A percentile compares a stretch with the other conserved stretches of the same genome.
These are phyloP conservation scores for Bubalus kerabau DNA, from an alignment of 2,113 vertebrate species.

Conservation along the genomic window DNA sequence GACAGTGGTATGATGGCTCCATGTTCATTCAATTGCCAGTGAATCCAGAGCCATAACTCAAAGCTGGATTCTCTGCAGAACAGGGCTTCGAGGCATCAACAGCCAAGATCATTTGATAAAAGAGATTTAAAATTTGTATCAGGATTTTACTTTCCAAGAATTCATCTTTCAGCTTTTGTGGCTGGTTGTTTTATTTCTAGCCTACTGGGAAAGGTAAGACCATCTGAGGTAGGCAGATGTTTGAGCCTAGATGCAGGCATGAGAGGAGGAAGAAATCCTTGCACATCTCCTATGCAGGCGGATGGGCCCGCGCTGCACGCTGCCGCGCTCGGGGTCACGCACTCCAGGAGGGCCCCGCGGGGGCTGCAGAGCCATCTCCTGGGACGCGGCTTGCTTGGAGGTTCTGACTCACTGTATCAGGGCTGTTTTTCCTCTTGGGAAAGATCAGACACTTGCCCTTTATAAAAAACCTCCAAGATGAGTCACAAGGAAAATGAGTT, in stretches of 20 bases:
- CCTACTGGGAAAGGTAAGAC: not conserved
- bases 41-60: slow-evolving; percentile 40
- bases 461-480: slow-evolving; percentile 45
- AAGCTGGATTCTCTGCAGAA: slow-evolving; percentile 13
- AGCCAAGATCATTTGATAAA: slow-evolving; percentile 3
- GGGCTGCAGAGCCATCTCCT: not conserved
- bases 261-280: not conserved
- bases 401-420: not conserved
- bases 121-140: not conserved
- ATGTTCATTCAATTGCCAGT: slow-evolving; percentile 26
- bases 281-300: not conserved
- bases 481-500: slow-evolving; percentile 57
- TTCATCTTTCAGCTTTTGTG: slow-evolving; percentile 14
- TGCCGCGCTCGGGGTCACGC: not conserved
- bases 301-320: not conserved
- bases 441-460: slow-evolving; percentile 52
- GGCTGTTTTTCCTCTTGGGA: slow-evolving; percentile 6
- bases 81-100: slow-evolving; percentile 2
- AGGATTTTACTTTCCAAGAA: slow-evolving; percentile 42
- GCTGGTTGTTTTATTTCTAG: not conserved
- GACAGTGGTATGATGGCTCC: not conserved
- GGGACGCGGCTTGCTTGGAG: not conserved
- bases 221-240: not conserved
- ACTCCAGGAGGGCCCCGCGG: not conserved
- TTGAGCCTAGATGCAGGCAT: not conserved